Percentiles rank a stretch among this genome's conserved stretches.
These are phyloP conservation scores for Junco hyemalis DNA, from an alignment of 2,113 vertebrate genomes.

Conservation along the genomic window DNA sequence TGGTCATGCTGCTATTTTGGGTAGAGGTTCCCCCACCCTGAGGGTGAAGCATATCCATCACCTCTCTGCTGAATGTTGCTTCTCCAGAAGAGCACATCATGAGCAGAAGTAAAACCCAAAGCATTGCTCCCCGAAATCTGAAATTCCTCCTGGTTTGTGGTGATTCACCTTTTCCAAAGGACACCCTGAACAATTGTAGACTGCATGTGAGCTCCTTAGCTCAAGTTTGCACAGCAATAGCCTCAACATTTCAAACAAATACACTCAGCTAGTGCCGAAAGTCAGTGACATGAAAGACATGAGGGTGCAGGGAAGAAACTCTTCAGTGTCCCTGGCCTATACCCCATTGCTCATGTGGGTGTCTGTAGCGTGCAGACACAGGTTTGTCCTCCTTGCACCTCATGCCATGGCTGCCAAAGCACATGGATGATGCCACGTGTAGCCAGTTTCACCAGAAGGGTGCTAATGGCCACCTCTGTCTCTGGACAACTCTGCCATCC, in stretches of 20 bases:
- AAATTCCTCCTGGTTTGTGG: neutral
- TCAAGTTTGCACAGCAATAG: neutral
- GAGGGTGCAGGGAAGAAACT: neutral
- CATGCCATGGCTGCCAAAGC: neutral
- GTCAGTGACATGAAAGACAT: neutral
- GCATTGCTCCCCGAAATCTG: neutral
- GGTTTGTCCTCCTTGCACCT: neutral
- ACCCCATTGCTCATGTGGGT: neutral
- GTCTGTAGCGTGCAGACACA: neutral
- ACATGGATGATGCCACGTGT: accelerated
- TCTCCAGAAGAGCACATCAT: neutral
- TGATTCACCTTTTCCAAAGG: neutral
- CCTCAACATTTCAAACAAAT: neutral
- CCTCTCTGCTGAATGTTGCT: neutral
- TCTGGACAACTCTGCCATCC: neutral
- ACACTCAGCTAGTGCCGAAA: neutral
- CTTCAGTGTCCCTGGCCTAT: neutral
- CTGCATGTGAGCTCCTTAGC: neutral
- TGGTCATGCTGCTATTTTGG: neutral
- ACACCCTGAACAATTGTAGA: neutral
- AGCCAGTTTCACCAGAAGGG: neutral
- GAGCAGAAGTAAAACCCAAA: neutral
- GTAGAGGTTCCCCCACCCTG: neutral
- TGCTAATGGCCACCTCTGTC: neutral
- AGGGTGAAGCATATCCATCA: neutral